Base-by-base conservation (phyloP, 92 coral and sea anemone species). In the Phymanthus crucifer region DNA sequence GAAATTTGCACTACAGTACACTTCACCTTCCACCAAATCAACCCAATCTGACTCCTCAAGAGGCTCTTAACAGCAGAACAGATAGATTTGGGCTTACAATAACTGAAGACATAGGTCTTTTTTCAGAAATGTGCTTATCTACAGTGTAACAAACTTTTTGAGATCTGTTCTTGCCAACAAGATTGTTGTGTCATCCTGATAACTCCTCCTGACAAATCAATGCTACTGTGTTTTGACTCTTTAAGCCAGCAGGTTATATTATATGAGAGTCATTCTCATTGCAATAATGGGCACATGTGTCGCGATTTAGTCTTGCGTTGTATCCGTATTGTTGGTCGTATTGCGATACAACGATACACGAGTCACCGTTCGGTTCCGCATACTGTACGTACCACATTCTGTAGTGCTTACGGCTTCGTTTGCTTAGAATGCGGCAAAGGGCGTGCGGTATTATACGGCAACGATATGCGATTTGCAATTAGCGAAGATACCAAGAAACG, bases 141-240 rank as follows among this genome's bases (percentile, higher is more conserved):
- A 81, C 74, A 16, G 26, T 82, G 21, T 54, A 38, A 9, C 54
- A 73, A 27, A 16, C 72, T 24, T 24, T 81, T 34, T 23, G 14
- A 18, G 54, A 48, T 23, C 66, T 32, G 47, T 29, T 29, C 71
- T 14, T 45, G 23, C 32, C 73, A 74, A 31, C 61, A 19, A 43
- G 57, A 4, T 36, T 74, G 58, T 75, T 43, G 73, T n/a, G 81
- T 65, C 17, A 65, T 83, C 0, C 48, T 83, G 40, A 83, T 83
- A 33, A 81, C 75, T 3, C 86, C 86, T 2, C 86, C 86, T 3
- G 76, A 83, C 73, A 82, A 82, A 66, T 0, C 82, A 16, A 83
- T 83, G 86, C 35, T 83, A 6, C 21, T 83, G 12, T 83, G 82
- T 34, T 66, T 83, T 19, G 38, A 57, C 8, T 3, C 3, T 3